These are phyloP conservation scores for Danio aesculapii DNA, from an alignment of 2,797 vertebrate genomes.

Conservation along the genomic window DNA sequence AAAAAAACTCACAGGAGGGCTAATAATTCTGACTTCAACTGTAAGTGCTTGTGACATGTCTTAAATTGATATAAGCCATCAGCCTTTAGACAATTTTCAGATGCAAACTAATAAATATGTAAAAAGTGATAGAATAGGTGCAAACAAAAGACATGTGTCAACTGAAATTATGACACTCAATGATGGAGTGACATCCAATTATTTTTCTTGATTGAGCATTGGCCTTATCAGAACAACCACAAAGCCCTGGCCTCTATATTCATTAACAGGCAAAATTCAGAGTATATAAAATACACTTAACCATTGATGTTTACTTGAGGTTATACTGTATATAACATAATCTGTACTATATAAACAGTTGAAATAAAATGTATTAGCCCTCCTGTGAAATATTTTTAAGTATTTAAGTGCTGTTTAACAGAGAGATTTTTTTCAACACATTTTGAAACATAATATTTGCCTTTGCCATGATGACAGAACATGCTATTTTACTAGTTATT, in stretches of 20 bases:
- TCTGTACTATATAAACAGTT: background rate
- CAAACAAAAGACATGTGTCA: slow-evolving; percentile 34
- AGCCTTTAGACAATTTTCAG: slow-evolving; percentile 8
- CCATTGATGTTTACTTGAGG: background rate
- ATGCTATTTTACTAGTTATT: too few species aligned
- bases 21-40: too few species aligned
- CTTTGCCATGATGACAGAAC: too few species aligned
- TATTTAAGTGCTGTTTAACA: too few species aligned
- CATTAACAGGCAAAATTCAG: slow-evolving; percentile 33
- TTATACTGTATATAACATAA: background rate
- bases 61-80: slow-evolving; percentile 23
- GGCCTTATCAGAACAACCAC: slow-evolving; percentile 33
- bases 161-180: slow-evolving; percentile 29
- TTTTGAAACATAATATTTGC: too few species aligned
- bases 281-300: slow-evolving; percentile 4
- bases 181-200: slow-evolving; percentile 24
- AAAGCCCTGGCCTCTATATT: slow-evolving; percentile 10
- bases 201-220: slow-evolving; percentile 37
- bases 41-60: background rate
- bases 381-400: too few species aligned
- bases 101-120: slow-evolving; percentile 23
- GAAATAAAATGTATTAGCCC: background rate
- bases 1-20: too few species aligned
- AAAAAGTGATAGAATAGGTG: slow-evolving; percentile 8
- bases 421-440: too few species aligned